Percentiles rank a stretch among this genome's conserved stretches.
Evolutionary conservation across 2,888 invertebrate genomes (phyloP).

Genomic region (Brassicogethes aeneus): DNA sequence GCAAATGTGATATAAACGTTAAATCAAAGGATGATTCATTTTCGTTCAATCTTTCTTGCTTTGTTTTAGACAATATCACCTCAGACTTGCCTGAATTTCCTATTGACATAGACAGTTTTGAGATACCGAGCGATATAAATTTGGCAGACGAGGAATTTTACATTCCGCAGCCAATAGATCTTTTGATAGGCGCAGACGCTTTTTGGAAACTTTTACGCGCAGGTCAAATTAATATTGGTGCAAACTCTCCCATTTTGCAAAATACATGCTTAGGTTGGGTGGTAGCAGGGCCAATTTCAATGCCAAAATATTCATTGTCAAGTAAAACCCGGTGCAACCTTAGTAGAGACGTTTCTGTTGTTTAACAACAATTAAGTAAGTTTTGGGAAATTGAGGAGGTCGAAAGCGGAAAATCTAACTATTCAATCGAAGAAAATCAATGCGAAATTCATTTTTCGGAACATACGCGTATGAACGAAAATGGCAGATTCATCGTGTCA

Average conservation of each 20-base stretch:
- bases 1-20: constrained; percentile 9
- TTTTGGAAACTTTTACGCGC: neutral
- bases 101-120: constrained; percentile 6
- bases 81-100: constrained; percentile 2
- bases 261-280: no score
- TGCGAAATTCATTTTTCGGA: no score
- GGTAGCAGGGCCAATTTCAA: no score
- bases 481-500: no score
- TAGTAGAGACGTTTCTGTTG: no score
- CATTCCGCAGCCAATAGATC: constrained; percentile 9
- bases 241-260: constrained; percentile 3
- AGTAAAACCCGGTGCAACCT: no score
- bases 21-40: constrained; percentile 5
- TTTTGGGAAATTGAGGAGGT: no score
- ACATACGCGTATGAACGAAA: no score
- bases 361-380: no score
- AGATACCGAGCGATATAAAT: constrained; percentile 7
- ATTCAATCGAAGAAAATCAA: no score
- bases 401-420: no score
- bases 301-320: neutral
- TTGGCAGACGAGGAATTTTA: constrained; percentile 11
- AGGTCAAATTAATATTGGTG: constrained; percentile 6
- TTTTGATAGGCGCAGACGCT: no score
- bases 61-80: constrained; percentile 12
- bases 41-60: constrained; percentile 10